Evolutionary conservation across 2,797 vertebrate species (phyloP).

Genomic region (Rhabdophis nuchalis): DNA sequence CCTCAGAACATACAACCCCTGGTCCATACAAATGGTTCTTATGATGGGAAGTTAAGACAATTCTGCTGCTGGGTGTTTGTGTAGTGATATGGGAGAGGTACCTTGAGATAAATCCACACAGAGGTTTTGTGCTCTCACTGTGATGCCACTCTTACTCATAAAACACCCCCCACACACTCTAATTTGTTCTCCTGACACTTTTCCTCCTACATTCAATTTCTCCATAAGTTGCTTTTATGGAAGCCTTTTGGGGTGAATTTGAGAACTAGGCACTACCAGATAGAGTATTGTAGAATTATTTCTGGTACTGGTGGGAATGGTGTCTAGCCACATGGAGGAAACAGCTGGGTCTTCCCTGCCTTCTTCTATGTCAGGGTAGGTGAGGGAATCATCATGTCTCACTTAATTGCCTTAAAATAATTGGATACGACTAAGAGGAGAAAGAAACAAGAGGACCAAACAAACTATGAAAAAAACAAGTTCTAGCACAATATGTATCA

Average conservation of each 20-base stretch:
- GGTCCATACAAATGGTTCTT: not conserved
- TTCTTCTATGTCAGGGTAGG: not conserved
- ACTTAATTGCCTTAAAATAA: not conserved
- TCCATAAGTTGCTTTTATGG: not conserved
- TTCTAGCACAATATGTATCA: not conserved
- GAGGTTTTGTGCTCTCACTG: not conserved
- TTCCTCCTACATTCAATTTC: not conserved
- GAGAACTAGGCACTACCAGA: not conserved
- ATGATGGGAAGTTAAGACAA: not conserved
- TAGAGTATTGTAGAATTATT: not conserved
- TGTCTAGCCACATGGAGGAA: not conserved
- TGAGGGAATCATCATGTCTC: not conserved
- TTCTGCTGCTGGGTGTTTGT: not conserved
- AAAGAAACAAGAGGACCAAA: not conserved
- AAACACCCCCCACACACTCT: not conserved
- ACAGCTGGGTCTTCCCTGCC: not conserved
- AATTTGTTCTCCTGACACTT: not conserved
- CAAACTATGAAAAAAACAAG: not conserved
- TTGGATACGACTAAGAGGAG: not conserved
- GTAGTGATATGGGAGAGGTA: not conserved
- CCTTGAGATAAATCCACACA: not conserved
- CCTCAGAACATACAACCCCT: not conserved
- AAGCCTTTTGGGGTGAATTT: not conserved
- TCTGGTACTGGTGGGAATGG: not conserved
- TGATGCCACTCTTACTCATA: not conserved